Evolutionary conservation across 2,888 invertebrate genomes (phyloP).

Genomic region (Cabera pusaria): DNA sequence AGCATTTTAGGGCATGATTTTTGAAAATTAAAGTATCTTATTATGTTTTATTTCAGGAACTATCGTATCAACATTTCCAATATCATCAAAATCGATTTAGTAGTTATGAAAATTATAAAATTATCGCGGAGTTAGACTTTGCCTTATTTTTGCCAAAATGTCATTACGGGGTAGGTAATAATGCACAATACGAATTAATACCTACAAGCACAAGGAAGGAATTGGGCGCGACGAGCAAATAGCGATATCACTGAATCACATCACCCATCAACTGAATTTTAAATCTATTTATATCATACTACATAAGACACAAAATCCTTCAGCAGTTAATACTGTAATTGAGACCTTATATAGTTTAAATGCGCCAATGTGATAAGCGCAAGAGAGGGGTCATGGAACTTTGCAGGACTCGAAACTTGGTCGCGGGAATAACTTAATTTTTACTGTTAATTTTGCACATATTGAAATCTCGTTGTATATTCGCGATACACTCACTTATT

Average conservation of each 20-base stretch:
- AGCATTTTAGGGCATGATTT: no score
- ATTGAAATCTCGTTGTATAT: no score
- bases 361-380: constrained; percentile 65
- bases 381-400: constrained; percentile 75
- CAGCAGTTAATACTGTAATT: constrained; percentile 32
- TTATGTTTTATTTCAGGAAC: no score
- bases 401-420: constrained; percentile 53
- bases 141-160: background rate
- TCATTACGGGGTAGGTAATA: constrained; percentile 1
- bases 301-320: constrained; percentile 32
- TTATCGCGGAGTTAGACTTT: no score
- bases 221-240: constrained; percentile 50
- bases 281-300: constrained; percentile 28
- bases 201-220: constrained; percentile 31
- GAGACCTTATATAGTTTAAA: constrained; percentile 46
- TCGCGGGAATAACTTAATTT: constrained; percentile 35
- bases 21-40: no score
- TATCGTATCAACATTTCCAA: no score
- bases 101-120: no score
- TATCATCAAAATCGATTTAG: no score
- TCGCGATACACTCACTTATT: no score
- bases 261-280: constrained; percentile 22
- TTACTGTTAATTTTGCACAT: constrained; percentile 16
- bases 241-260: constrained; percentile 51
- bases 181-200: constrained; percentile 1